These are phyloP conservation scores for Crematogaster levior DNA, from an alignment of 2,888 invertebrate genomes.

Conservation along the genomic window DNA sequence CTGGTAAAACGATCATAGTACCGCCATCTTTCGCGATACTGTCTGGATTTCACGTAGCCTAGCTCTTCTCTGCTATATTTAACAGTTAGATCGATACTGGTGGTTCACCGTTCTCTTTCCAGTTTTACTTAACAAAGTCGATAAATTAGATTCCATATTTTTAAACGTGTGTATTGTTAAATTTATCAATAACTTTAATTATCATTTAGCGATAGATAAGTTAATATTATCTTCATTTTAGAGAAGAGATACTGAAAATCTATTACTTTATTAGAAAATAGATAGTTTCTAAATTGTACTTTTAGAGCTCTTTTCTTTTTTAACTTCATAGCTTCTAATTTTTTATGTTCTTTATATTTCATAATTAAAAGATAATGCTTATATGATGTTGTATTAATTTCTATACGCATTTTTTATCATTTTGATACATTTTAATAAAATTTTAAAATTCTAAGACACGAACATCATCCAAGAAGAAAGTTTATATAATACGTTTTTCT, in stretches of 20 bases:
- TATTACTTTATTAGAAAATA: not conserved
- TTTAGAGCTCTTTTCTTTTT: not conserved
- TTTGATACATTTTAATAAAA: not conserved
- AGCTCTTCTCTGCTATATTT: constrained; percentile 9
- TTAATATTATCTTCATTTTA: not conserved
- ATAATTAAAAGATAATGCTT: not conserved
- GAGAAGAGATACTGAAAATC: not conserved
- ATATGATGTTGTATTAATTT: not conserved
- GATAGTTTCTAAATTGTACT: not conserved
- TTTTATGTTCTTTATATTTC: not conserved
- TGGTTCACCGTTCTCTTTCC: not conserved
- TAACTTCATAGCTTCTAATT: not conserved
- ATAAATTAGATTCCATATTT: constrained; percentile 34
- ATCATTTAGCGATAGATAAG: not conserved
- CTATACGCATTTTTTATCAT: not conserved
- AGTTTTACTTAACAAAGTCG: constrained; percentile 22
- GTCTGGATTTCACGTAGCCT: constrained; percentile 26
- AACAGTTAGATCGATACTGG: constrained; percentile 29
- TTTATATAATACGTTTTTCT: not conserved
- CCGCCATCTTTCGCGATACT: constrained; percentile 36
- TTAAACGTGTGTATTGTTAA: not conserved
- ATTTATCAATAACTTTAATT: not conserved
- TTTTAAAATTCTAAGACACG: not conserved
- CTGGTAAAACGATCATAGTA: constrained; percentile 29
- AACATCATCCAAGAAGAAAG: not conserved